A percentile compares a stretch with the other conserved stretches of the same genome.
phyloP scores from a whole-genome alignment of 2,113 vertebrate species.

The Himantopus leucocephalus region DNA sequence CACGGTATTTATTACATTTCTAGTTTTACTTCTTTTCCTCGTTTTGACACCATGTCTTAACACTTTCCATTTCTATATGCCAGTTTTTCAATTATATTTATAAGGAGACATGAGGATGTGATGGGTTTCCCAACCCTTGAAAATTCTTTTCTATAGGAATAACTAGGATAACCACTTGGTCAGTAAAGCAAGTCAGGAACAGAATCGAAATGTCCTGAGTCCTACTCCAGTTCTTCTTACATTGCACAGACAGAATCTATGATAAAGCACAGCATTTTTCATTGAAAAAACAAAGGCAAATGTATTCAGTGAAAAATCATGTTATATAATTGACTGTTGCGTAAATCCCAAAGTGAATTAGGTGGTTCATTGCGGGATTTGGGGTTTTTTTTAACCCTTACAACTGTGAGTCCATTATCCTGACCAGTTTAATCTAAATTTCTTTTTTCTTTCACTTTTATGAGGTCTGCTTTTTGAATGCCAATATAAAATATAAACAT shows the following conservation, averaged over 20 bases:
- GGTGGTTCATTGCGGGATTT: neutral
- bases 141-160: neutral
- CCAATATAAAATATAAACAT: neutral
- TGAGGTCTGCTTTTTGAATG: neutral
- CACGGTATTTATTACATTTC: neutral
- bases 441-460: neutral
- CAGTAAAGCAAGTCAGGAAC: neutral
- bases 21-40: neutral
- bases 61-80: fast-evolving
- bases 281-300: neutral
- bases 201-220: neutral
- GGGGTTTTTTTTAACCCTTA: fast-evolving
- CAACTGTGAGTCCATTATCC: neutral
- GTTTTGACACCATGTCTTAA: neutral
- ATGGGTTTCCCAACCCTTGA: neutral
- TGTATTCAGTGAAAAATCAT: neutral
- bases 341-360: neutral
- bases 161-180: neutral
- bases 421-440: neutral
- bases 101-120: neutral
- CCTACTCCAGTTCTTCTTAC: neutral
- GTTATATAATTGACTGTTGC: neutral
- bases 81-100: neutral
- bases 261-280: neutral
- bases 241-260: neutral